Base-by-base conservation (phyloP, 2,888 invertebrate species). In the Amblyjoppa proteus region DNA sequence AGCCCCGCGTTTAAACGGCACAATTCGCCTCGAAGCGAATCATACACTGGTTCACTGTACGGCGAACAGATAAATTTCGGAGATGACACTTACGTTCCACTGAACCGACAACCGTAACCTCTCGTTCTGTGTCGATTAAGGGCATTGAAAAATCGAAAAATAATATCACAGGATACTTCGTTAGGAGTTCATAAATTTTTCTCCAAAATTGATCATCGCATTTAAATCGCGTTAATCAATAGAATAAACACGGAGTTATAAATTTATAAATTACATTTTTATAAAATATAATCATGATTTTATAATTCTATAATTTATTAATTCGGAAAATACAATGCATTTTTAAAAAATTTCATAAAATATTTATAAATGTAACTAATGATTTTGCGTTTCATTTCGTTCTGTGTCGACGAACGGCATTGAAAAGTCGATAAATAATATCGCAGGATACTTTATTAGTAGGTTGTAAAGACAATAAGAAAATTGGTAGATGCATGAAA, bases 21-120 rank as follows among this genome's bases (percentile, higher is more conserved):
- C 16, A 64, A 68, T 68, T 68, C 38, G 41, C 53, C 38, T 25
- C 68, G 66, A 76, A 25, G 31, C 41, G 20, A 38, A 76, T 66
- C 6, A 25, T 28, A 45, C 53, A 68, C 77, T 68, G 53, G n/a
- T n/a, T 56, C 56, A 16, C 68, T 68, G 11, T 56, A 61, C 16
- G 61, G 25, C n/a, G 20, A 25, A 75, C 20, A 38, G n/a, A 66
- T 25, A 66, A 68, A 68, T 53, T 76, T 64, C 7, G 7, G n/a
- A 16, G 25, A 68, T 66, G 5, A 75, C 64, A 41, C 7, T 7
- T 31, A 28, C 7, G 71, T 53, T 71, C 9, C 7, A 56, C 13
- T 13, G 20, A 69, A 41, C 7, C 13, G n/a, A 45, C n/a, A 41
- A 45, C 0, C 16, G 3, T 20, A 34, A 38, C 34, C 5, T 70